Evolutionary conservation across 35 echinoderm and acorn worm species (phyloP).

Genomic region (Anneissia japonica): DNA sequence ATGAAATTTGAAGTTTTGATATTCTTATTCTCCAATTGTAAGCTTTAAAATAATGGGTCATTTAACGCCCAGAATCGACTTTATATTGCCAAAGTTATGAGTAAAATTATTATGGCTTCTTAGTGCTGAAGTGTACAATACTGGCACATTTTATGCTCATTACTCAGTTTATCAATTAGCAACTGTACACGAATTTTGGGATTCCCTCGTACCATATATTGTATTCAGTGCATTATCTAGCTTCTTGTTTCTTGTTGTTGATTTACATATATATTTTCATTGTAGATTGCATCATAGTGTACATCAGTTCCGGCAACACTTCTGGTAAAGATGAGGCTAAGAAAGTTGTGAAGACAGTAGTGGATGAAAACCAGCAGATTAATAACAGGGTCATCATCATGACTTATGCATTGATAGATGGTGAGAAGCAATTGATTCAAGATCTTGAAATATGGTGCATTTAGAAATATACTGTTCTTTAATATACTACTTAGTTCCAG

Average conservation of each 20-base stretch:
- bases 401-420: slow-evolving; percentile 89
- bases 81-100: background rate
- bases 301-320: slow-evolving; percentile 83
- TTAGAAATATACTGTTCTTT: too few relatives aligned
- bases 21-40: too few relatives aligned
- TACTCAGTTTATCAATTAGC: background rate
- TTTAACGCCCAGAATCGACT: background rate
- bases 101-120: background rate
- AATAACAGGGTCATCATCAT: slow-evolving; percentile 84
- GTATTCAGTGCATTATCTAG: too few relatives aligned
- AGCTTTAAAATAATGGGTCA: too few relatives aligned
- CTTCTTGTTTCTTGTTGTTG: background rate
- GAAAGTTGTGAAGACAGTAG: slow-evolving; percentile 60
- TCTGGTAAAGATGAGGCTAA: slow-evolving; percentile 45
- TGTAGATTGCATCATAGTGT: slow-evolving; percentile 73
- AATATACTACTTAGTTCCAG: too few relatives aligned
- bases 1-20: too few relatives aligned
- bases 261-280: background rate
- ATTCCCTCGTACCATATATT: too few relatives aligned
- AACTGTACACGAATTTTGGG: too few relatives aligned
- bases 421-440: too few relatives aligned
- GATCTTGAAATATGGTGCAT: too few relatives aligned
- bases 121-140: background rate
- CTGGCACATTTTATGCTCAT: background rate
- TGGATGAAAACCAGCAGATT: slow-evolving; percentile 59